Evolutionary conservation across 53 echinoderm and acorn worm genomes (phyloP).

Genomic region (Actinopyga echinites): DNA sequence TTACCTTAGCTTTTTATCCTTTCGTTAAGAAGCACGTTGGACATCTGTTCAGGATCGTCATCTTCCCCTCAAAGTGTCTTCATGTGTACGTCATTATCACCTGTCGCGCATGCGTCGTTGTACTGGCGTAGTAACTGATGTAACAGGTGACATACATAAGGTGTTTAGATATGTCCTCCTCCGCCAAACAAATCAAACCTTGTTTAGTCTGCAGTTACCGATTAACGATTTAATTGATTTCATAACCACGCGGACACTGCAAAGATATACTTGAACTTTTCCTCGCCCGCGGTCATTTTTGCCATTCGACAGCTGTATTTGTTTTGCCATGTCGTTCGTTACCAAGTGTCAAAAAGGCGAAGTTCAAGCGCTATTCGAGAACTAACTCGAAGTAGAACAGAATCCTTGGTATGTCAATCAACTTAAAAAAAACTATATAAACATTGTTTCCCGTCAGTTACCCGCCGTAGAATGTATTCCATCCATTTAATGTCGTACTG

Average conservation of each 20-base stretch:
- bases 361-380: background rate
- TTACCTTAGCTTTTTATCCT: too few relatives aligned
- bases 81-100: background rate
- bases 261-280: conserved; percentile 22
- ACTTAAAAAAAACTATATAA: too few relatives aligned
- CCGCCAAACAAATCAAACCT: background rate
- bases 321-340: background rate
- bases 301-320: conserved; percentile 9
- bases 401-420: too few relatives aligned
- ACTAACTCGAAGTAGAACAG: too few relatives aligned
- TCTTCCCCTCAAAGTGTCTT: background rate
- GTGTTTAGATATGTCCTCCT: background rate
- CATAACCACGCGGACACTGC: conserved; percentile 7
- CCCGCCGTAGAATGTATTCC: too few relatives aligned
- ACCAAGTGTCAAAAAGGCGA: conserved; percentile 19
- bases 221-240: conserved; percentile 29
- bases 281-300: background rate
- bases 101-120: background rate
- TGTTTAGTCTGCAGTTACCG: conserved; percentile 33
- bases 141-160: conserved; percentile 18
- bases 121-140: background rate
- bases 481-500: too few relatives aligned
- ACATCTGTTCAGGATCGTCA: background rate
- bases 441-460: too few relatives aligned
- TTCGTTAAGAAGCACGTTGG: too few relatives aligned